Evolutionary conservation across 1,140 invertebrate genomes (phyloP), one percentile per base, ranked within the genome.

Genomic region (Triops cancriformis): DNA sequence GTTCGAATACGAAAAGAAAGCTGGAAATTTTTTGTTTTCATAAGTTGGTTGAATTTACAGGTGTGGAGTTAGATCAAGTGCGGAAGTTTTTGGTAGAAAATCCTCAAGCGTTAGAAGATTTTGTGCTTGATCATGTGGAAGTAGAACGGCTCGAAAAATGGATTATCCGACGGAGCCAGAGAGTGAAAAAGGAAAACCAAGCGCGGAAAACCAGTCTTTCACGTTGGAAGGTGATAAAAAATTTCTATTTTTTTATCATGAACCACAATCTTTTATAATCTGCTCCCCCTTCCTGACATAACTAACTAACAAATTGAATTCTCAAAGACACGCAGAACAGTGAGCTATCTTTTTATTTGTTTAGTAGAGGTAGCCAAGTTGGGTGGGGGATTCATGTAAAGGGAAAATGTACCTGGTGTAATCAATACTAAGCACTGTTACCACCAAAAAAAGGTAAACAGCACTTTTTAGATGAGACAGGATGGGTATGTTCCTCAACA

Each of bases 71-170:
- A 37, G 85, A 85, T 31, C 80, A 83, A 80, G 86, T 88, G n/a
- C 80, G 81, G 6, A 80, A 81, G 42, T 89, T 85, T 81, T 83
- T 89, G n/a, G 81, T 83, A 72, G 84, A 85, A 10, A 85, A 89
- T 82, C 85, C 88, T 2, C 87, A 88, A 28, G 88, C 87, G 80
- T 82, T 90, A 78, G 88, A 90, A 81, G 80, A 85, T 26, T 88
- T 85, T 81, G 84, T 89, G 9, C 84, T 87, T 82, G 85, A 87
- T 26, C 85, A 89, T 77, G 85, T 89, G 9, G 85, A 87, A 64
- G 79, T 87, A 64, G 88, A 89, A 77, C 85, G 85, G 76, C 79
- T 90, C 76, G 88, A 89, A 81, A 82, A 87, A 73, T 90, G 88
- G 89, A 86, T 89, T 74, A 88, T 89, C 74, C 82, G 87, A 26